A percentile compares a stretch with the other conserved stretches of the same genome.
These are phyloP conservation scores for Megaleporinus macrocephalus DNA, from an alignment of 2,113 vertebrate species.

Conservation along the genomic window DNA sequence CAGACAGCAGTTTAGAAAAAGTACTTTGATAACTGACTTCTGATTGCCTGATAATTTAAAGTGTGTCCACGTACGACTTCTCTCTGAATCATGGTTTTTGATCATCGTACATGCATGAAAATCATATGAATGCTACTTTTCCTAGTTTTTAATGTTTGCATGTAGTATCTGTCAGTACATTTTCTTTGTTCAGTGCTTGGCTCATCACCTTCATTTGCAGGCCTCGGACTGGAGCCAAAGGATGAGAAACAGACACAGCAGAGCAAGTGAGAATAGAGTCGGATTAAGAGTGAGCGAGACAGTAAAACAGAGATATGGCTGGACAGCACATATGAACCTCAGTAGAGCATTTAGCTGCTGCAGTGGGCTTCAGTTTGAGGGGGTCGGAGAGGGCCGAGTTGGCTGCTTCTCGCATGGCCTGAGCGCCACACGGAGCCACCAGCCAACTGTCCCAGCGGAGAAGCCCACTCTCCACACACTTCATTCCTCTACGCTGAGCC, in stretches of 20 bases:
- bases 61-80: background rate
- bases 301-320: slow-evolving; percentile 31
- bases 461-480: slow-evolving; percentile 34
- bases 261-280: slow-evolving; percentile 17
- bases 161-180: background rate
- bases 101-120: background rate
- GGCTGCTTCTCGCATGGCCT: slow-evolving; percentile 70
- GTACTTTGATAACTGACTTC: too few relatives aligned
- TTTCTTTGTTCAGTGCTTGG: slow-evolving; percentile 4
- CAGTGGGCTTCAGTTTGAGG: slow-evolving; percentile 70
- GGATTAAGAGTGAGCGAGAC: background rate
- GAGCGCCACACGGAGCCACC: slow-evolving; percentile 36
- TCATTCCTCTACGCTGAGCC: slow-evolving; percentile 33
- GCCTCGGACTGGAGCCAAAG: slow-evolving; percentile 4
- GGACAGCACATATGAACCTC: slow-evolving; percentile 38
- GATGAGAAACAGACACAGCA: slow-evolving; percentile 21
- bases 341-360: slow-evolving; percentile 37
- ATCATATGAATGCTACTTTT: slow-evolving; percentile 23
- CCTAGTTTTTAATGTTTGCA: background rate
- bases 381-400: slow-evolving; percentile 67
- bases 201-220: background rate
- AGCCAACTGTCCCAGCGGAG: slow-evolving; percentile 49
- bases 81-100: background rate
- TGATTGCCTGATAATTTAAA: too few relatives aligned
- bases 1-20: too few relatives aligned